These are phyloP conservation scores for Oryzias woworae DNA, from an alignment of 2,113 vertebrate genomes.

Conservation along the genomic window DNA sequence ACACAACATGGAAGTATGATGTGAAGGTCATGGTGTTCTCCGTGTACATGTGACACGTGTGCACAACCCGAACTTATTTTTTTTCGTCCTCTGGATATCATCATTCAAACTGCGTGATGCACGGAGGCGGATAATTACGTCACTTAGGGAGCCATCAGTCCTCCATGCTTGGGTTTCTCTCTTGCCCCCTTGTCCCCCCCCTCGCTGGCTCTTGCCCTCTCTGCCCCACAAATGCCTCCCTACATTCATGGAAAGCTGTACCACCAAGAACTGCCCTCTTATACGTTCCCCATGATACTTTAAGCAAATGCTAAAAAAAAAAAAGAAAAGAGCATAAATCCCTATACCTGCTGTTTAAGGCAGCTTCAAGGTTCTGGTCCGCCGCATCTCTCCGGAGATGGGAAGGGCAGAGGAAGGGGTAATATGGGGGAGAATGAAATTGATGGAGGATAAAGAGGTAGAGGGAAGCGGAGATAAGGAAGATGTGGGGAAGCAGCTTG, in stretches of 20 bases:
- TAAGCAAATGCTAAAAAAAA: slow-evolving; percentile 27
- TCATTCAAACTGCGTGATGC: slow-evolving; percentile 65
- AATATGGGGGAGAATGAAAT: slow-evolving; percentile 23
- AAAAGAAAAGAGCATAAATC: slow-evolving; percentile 43
- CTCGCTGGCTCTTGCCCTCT: slow-evolving; percentile 25
- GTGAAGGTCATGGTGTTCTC: slow-evolving; percentile 66
- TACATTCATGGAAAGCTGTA: slow-evolving; percentile 49
- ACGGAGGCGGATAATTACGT: slow-evolving; percentile 74
- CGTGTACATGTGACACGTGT: slow-evolving; percentile 46
- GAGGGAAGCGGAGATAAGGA: slow-evolving; percentile 39
- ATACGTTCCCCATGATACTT: slow-evolving; percentile 57
- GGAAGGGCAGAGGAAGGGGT: slow-evolving; percentile 18
- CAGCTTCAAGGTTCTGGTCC: slow-evolving; percentile 60
- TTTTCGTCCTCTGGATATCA: slow-evolving; percentile 53
- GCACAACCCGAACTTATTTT: slow-evolving; percentile 34
- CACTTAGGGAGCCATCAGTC: slow-evolving; percentile 75
- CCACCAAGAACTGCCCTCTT: slow-evolving; percentile 45
- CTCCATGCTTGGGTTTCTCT: slow-evolving; percentile 68
- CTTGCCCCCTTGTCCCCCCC: slow-evolving; percentile 37
- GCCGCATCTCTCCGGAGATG: slow-evolving; percentile 43
- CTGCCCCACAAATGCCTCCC: slow-evolving; percentile 51
- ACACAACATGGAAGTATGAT: slow-evolving; percentile 55
- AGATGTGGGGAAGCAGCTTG: slow-evolving; percentile 55
- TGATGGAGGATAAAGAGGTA: slow-evolving; percentile 30
- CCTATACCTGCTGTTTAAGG: slow-evolving; percentile 64